These are phyloP conservation scores for Ambastaia sidthimunki DNA, from an alignment of 2,797 vertebrate genomes.

Conservation along the genomic window DNA sequence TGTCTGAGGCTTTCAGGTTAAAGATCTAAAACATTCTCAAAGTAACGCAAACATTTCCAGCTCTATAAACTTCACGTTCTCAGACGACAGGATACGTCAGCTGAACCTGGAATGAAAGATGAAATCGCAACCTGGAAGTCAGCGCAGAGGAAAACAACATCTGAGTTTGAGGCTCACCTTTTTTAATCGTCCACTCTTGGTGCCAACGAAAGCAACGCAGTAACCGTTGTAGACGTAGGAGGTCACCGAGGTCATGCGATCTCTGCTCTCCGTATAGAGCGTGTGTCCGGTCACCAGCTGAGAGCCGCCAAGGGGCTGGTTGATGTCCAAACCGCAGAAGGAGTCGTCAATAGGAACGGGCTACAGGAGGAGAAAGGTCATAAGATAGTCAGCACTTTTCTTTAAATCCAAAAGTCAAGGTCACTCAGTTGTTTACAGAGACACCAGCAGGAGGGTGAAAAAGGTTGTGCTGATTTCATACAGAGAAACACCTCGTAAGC, in stretches of 20 bases:
- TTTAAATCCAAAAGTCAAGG: constrained; percentile 36
- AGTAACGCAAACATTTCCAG: not conserved
- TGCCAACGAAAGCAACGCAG: constrained; percentile 96
- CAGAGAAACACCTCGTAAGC: constrained; percentile 1
- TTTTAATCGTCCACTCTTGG: constrained; percentile 93
- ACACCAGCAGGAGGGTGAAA: constrained; percentile 12
- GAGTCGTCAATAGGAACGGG: constrained; percentile 97
- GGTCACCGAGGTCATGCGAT: constrained; percentile 94
- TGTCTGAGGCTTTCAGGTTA: constrained; percentile 5
- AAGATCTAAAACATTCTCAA: constrained; percentile 6
- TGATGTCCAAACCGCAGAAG: constrained; percentile 98
- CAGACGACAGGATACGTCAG: not conserved
- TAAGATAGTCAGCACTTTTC: constrained; percentile 36
- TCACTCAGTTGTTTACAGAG: constrained; percentile 28
- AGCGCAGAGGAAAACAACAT: not conserved
- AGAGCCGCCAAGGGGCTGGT: constrained; percentile 93
- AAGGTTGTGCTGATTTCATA: constrained; percentile 21
- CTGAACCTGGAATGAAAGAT: not conserved
- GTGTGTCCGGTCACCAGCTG: constrained; percentile 90
- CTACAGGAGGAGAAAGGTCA: constrained; percentile 68
- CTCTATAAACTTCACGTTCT: not conserved
- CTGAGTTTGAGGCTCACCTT: constrained; percentile 82
- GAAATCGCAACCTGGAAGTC: not conserved
- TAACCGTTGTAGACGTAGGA: constrained; percentile 95
- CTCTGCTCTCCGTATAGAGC: constrained; percentile 90